Evolutionary conservation across 2,888 invertebrate genomes (phyloP), one percentile per base, ranked within the genome.

Genomic region (Cerceris rybyensis): DNA sequence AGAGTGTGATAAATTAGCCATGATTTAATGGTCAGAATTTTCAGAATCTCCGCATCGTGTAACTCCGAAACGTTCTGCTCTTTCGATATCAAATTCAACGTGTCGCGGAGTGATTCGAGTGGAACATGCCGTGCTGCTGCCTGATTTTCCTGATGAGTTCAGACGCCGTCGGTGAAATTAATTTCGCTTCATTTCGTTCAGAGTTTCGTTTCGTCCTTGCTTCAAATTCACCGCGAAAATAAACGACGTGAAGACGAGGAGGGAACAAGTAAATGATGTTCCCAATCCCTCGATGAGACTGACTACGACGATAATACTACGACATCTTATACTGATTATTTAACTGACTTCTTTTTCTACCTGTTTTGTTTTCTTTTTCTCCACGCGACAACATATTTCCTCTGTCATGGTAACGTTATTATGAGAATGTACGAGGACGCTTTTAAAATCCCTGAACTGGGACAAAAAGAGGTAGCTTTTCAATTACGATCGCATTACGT

Each of bases 141-240:
- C 75, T 83, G 86, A 84, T 86, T 84, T 75, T 83, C 77, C 77
- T 84, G 86, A 85, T 78, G 84, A 86, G 82, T 86, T 84, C 84
- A 82, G 77, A 81, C 74, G 76, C 81, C 73, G 82, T 80, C 82
- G 71, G 78, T 72, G 80, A 82, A 85, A 85, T 85, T 83, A 86
- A 85, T 86, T 84, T 84, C 72, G 75, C 86, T 85, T 86, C 82
- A 85, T 84, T 85, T 85, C 75, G 64, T 54, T 65, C 46, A 16
- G 49, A 11, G 58, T 73, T 67, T 70, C 67, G 67, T 80, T 80
- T 68, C 61, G 59, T 41, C 50, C 14, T 11, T 14, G 55, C 59
- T 75, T 63, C 75, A 79, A 85, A 86, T 76, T 75, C 73, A 69
- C 58, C 52, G 75, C 59, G 60, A 73, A 78, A 81, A 83, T 70